Base-by-base conservation (phyloP, 2,888 invertebrate genomes). In the Lepidochitona cinerea region DNA sequence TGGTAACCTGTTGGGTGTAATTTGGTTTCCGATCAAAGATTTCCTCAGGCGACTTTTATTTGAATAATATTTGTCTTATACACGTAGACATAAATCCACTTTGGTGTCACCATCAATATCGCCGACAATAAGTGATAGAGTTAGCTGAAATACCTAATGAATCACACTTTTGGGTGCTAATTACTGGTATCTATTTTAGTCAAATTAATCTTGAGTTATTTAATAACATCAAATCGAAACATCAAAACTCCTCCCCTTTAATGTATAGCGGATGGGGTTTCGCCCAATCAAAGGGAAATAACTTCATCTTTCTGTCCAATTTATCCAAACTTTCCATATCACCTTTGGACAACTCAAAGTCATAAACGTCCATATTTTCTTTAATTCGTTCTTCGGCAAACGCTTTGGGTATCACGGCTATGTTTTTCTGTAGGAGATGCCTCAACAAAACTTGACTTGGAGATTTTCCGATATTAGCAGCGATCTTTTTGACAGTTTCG, bases 331-430 rank as follows among this genome's bases (percentile, higher is more conserved):
- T 69, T 23, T 75, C 29, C 69, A 80, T 79, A 71, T 87, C 84
- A 3, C 70, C 52, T n/a, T 70, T 32, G 35, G 75, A 70, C 2
- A 86, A 23, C 9, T 76, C 69, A 74, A 84, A 84, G 70, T 85
- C 80, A 75, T 81, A 79, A 0, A 84, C 69, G 33, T 77, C 65
- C 1, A 81, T 68, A 73, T 88, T 88, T 67, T 87, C 84, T 68
- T 82, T 74, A 1, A 88, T 73, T 68, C 84, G 78, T 0, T 78
- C 70, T 3, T 72, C 36, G 35, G 70, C 82, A 18, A 59, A 68
- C 29, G 84, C 82, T 72, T 86, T 87, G 26, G 85, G 84, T n/a
- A 88, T 75, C 6, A 84, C 83, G 33, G 73, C 77, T 68, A 86
- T 74, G 29, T 80, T 79, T 64, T 75, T 71, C 65, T 85, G 79